A percentile compares a stretch with the other conserved stretches of the same genome.
phyloP scores from a whole-genome alignment of 2,113 vertebrate genomes.

The Apeltes quadracus region DNA sequence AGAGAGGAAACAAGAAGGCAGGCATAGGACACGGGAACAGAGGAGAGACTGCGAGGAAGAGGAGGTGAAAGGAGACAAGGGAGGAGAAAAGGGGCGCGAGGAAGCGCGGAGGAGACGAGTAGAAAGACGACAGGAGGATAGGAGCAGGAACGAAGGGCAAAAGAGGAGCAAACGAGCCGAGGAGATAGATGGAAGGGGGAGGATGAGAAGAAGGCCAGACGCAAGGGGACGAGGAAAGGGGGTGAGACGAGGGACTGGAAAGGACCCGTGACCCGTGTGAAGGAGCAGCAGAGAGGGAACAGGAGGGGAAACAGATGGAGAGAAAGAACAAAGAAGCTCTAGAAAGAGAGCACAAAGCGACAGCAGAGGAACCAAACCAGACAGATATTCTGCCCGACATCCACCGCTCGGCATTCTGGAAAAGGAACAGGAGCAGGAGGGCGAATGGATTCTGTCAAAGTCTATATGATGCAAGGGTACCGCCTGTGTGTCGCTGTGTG shows the following conservation, averaged over 20 bases:
- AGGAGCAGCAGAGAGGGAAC: neutral
- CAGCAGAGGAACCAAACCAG: slow-evolving; percentile 24
- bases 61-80: neutral
- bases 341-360: neutral
- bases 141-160: too few relatives aligned
- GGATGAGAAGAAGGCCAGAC: neutral
- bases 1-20: neutral
- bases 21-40: neutral
- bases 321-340: slow-evolving; percentile 19
- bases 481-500: slow-evolving; percentile 10
- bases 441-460: slow-evolving; percentile 64
- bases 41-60: neutral
- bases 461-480: slow-evolving; percentile 41
- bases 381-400: slow-evolving; percentile 42
- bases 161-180: neutral
- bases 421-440: slow-evolving; percentile 65
- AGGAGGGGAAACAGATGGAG: slow-evolving; percentile 49
- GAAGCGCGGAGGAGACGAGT: neutral
- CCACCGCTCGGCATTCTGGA: slow-evolving; percentile 45
- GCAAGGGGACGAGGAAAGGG: neutral
- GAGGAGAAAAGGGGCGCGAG: neutral
- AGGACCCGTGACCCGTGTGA: neutral
- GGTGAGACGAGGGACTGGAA: slow-evolving; percentile 5
- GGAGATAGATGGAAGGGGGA: neutral
- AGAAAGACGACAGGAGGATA: neutral